Evolutionary conservation across 2,888 invertebrate species (phyloP), one percentile per base, ranked within the genome.

Genomic region (Eupeodes luniger): DNA sequence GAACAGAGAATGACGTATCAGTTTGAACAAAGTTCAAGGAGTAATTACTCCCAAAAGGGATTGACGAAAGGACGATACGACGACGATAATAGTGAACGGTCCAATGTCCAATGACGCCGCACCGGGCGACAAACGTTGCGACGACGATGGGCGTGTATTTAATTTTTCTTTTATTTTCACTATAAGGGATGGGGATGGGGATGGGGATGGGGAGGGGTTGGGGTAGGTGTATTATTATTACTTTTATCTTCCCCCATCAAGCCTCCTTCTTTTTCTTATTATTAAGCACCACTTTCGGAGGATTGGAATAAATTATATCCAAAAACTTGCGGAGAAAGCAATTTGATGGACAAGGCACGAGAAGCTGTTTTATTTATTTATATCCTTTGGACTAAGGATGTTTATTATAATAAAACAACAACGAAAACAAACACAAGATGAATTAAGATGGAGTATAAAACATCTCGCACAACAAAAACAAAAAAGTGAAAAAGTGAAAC

Each of bases 371-470:
- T 62, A 78, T 88, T 88, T 84, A 81, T 87, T 84, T 75, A 85
- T 78, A 75, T 88, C 84, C 84, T 81, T 74, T 57, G 84, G 81
- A 84, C 84, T 67, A 77, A 85, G 57, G 74, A 85, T 85, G 84
- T 85, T 77, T 66, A 77, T 57, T 44, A 5, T 44, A 69, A 40
- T n/a, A 67, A 34, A 19, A 19, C 40, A 19, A 78, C n/a, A 77
- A 67, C 10, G 9, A 12, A 27, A 62, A 36, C 9, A 75, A 27
- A 53, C 34, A 77, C 76, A 82, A 86, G 87, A 87, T 87, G 83
- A 83, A 87, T 83, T 83, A 87, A 87, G 87, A 87, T 80, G 40
- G 76, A 87, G 83, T 80, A 72, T 62, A 57, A 16, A 51, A 14
- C 16, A 53, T 1, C 3, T 27, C 27, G 27, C 27, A 27, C 27